Conservation (phyloP, 2,113 vertebrate genomes). For the Brachyhypopomus occidentalis region DNA sequence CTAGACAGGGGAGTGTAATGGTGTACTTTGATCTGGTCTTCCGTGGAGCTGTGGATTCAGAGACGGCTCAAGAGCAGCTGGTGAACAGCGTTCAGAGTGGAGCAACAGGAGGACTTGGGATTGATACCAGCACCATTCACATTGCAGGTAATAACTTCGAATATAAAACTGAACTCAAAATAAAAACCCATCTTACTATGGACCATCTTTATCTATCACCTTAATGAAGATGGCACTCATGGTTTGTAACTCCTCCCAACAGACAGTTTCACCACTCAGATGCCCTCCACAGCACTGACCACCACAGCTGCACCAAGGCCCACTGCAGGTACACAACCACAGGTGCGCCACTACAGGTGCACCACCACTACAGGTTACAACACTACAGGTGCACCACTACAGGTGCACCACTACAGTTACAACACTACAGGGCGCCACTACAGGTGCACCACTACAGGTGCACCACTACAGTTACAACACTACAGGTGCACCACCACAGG, state of each 20-base stretch:
- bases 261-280: slow-evolving; percentile 27
- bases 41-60: slow-evolving; percentile 25
- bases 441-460: too few species aligned
- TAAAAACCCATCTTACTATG: too few species aligned
- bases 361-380: too few species aligned
- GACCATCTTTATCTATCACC: too few species aligned
- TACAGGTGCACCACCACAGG: too few species aligned
- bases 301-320: background rate
- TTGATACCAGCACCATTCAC: slow-evolving; percentile 62
- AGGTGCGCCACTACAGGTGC: background rate
- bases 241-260: background rate
- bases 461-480: too few species aligned
- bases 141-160: slow-evolving; percentile 59
- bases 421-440: too few species aligned
- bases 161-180: too few species aligned
- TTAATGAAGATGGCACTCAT: too few species aligned
- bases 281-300: background rate
- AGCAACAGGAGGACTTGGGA: slow-evolving; percentile 41
- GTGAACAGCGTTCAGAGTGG: slow-evolving; percentile 56
- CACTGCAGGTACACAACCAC: slow-evolving; percentile 14
- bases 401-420: too few species aligned
- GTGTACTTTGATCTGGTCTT: slow-evolving; percentile 69
- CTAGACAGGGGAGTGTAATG: slow-evolving; percentile 69
- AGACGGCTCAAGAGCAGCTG: slow-evolving; percentile 57
- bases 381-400: too few species aligned